Base-by-base conservation (phyloP, 2,113 vertebrate genomes). In the Cynopterus brachyotis region DNA sequence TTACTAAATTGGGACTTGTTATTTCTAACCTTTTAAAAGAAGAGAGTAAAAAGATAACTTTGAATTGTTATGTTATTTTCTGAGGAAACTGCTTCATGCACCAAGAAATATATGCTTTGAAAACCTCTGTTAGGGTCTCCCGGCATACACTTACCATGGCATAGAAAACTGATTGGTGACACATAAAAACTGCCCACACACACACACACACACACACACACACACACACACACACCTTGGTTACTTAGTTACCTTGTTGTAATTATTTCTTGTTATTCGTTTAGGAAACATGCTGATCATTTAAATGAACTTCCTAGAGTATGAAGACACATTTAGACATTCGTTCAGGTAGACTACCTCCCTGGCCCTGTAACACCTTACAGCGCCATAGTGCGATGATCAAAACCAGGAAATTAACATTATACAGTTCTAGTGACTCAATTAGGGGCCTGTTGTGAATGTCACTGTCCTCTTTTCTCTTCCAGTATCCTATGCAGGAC, bases 171-270 rank as follows among this genome's bases (percentile, higher is more conserved):
- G 73, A 73, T 12, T 32, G 35, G 3, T 30, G 28, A 95, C 96
- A 81, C 37, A 60, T 20, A 55, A 96, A 95, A 87, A 60, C 42
- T 91, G 24, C 28, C 55, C 47, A 88, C 57, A 50, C 28, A 53
- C n/a, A 26, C 19, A 37, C 13, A 73, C 24, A 26, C 7, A 9
- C 4, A 17, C 45, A 22, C 47, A 40, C 20, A 11, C 6, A 30
- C 40, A 73, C 40, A 73, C 40, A 73, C 70, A 60, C 19, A 1
- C 35, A 28, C 15, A n/a, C 88, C 80, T 82, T 88, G 47, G 60
- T 86, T 96, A 94, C 42, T 10, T 90, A 78, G 72, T 85, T 94
- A 78, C 59, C 78, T 91, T 90, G 62, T 26, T 69, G 89, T 87
- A 62, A 70, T 50, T 89, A 47, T 30, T 93, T 97, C 20, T 84